Evolutionary conservation across 2,797 vertebrate species (phyloP), one percentile per base, ranked within the genome.

Genomic region (Decapterus maruadsi): DNA sequence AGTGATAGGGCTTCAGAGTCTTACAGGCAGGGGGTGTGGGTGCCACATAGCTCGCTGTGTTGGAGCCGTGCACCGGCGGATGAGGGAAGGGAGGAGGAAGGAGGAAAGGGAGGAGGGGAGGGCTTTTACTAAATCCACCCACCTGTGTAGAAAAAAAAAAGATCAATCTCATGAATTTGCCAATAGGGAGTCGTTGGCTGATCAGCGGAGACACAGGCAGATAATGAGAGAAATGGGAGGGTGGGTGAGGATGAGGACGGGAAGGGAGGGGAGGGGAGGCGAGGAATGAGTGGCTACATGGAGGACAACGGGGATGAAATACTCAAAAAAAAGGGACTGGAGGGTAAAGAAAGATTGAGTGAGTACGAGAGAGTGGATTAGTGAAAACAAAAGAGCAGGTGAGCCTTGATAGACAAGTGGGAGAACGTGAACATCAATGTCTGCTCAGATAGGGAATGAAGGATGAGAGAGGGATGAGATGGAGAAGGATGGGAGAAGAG

Each of bases 131-230:
- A 80, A 82, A 86, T 76, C 80, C 82, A 85, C 79, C 89, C 87
- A 87, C 77, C 85, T 72, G 70, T 90, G 87, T 79, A 34, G 12
- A 42, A 42, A 42, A 42, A 42, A 42, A 16, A 88, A 90, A 77
- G 78, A 91, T 92, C 90, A 92, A 90, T 92, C 88, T 91, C 82
- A 83, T 86, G 87, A 92, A 92, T 92, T 87, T 77, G 79, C 82
- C 89, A 77, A 92, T 86, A 80, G 89, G 87, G 87, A 92, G 81
- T 82, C 71, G 7, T 87, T 80, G 84, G 86, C 42, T 61, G 80
- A 90, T 91, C 78, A 89, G 82, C 34, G 1, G 71, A 90, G 79
- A 88, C 68, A 70, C 75, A 83, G 71, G 75, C 54, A 80, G 82
- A 87, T 90, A 86, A 90, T 86, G 88, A 87, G 86, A 87, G 78